These are phyloP conservation scores for Scaptomyza tumidula DNA, from an alignment of 2,888 invertebrate genomes.

Conservation along the genomic window DNA sequence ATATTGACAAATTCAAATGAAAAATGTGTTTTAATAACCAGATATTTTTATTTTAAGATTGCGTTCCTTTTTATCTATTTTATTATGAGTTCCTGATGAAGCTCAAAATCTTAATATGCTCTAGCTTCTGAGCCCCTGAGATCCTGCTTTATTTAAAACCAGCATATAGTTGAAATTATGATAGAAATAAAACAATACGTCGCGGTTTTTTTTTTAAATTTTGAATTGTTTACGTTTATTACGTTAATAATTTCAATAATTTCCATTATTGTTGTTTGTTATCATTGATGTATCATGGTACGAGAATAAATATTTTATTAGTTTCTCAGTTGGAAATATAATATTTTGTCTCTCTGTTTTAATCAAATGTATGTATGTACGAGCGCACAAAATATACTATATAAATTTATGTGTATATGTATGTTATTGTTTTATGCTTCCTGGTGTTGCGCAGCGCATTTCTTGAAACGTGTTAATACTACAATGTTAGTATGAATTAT, in stretches of 20 bases:
- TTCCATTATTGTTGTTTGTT: constrained; percentile 46
- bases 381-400: constrained; percentile 9
- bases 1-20: constrained; percentile 27
- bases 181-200: constrained; percentile 2
- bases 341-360: constrained; percentile 11
- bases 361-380: constrained; percentile 45
- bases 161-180: background rate
- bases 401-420: constrained; percentile 25
- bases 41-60: background rate
- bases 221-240: constrained; percentile 60
- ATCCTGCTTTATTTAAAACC: background rate
- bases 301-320: constrained; percentile 46
- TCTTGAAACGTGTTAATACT: constrained; percentile 15
- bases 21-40: background rate
- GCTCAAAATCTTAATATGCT: no score
- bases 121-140: no score
- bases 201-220: constrained; percentile 22
- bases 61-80: no score
- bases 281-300: constrained; percentile 37
- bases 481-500: constrained; percentile 5
- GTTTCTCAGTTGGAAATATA: constrained; percentile 32
- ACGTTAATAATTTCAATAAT: constrained; percentile 61
- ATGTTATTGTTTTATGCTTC: constrained; percentile 9
- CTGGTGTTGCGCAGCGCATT: background rate
- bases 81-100: no score